Base-by-base conservation (phyloP, 2,888 invertebrate species). In the Hirtodrosophila duncani region DNA sequence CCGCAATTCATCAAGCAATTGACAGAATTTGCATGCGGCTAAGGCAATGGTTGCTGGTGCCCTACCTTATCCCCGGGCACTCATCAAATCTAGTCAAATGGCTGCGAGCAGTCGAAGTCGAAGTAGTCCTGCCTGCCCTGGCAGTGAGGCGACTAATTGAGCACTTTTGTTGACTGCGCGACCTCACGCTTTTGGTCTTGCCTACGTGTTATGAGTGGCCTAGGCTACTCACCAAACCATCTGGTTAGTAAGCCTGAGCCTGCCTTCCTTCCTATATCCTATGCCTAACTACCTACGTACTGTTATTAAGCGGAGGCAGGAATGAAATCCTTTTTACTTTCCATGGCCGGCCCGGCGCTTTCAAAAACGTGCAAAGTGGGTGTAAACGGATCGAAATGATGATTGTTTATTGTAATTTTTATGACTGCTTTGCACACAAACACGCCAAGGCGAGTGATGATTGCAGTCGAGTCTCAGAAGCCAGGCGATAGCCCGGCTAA, bases 401-500 rank as follows among this genome's bases (percentile, higher is more conserved):
- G 75, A 81, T 75, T 78, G 77, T 79, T 80, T 82, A 82, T 81
- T 72, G 80, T 81, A 72, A 75, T 83, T 82, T 83, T 81, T 81
- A 81, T 83, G 80, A 67, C 82, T 81, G 70, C 59, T 81, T 82
- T 67, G 81, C 83, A 83, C 77, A 83, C 83, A 81, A 82, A 63
- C 62, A 66, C 70, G 81, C 74, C 79, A 77, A 82, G 81, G 79
- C 81, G 60, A 56, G n/a, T 69, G 77, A 75, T 77, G 71, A 72
- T 75, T 80, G 80, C 77, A 75, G 46, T 39, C 60, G 46, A 24
- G 21, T 21, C 45, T 8, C 17, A 13, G 30, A 17, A 17, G 34
- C 43, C 30, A 43, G 38, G 39, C 50, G 26, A 42, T 34, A 57
- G 39, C 49, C 39, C 30, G 13, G 16, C 21, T 13, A 23, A 34